Percentiles rank a stretch among this genome's conserved stretches.
Conservation (phyloP, 2,888 invertebrate species). For the Chrysolina oricalcia region DNA sequence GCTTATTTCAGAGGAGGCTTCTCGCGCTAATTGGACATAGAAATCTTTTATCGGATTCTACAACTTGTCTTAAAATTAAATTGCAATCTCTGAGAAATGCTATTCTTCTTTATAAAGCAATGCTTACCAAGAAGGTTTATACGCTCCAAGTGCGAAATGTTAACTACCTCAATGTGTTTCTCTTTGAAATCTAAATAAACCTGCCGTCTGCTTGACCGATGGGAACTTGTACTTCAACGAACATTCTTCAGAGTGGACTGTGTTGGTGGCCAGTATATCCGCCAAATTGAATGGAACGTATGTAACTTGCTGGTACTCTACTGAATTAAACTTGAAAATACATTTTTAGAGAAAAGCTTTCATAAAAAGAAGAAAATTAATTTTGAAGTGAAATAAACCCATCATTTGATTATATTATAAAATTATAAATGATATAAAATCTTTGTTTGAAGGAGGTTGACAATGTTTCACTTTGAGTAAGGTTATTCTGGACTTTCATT, state of each 20-base stretch:
- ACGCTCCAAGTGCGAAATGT: slow-evolving; percentile 47
- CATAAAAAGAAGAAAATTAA: no score
- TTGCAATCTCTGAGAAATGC: slow-evolving; percentile 52
- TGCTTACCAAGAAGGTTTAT: slow-evolving; percentile 49
- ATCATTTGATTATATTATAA: no score
- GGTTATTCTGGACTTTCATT: no score
- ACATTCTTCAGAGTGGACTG: slow-evolving; percentile 7
- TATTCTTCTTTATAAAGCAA: slow-evolving; percentile 49
- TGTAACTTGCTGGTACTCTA: no score
- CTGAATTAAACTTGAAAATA: no score
- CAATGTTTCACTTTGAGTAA: no score
- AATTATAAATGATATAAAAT: no score
- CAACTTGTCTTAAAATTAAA: slow-evolving; percentile 54
- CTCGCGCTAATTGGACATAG: slow-evolving; percentile 58
- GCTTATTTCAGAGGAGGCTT: slow-evolving; percentile 56
- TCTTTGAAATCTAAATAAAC: slow-evolving; percentile 45
- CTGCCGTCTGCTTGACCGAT: slow-evolving; percentile 32
- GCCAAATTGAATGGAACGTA: neutral
- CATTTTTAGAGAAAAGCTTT: no score
- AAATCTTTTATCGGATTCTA: slow-evolving; percentile 55
- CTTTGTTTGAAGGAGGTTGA: no score
- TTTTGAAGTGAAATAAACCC: no score
- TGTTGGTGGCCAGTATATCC: slow-evolving; percentile 7
- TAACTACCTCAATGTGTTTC: slow-evolving; percentile 41
- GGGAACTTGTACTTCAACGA: slow-evolving; percentile 16